These are phyloP conservation scores for Priocnemis perturbator DNA, from an alignment of 2,888 invertebrate genomes.

Conservation along the genomic window DNA sequence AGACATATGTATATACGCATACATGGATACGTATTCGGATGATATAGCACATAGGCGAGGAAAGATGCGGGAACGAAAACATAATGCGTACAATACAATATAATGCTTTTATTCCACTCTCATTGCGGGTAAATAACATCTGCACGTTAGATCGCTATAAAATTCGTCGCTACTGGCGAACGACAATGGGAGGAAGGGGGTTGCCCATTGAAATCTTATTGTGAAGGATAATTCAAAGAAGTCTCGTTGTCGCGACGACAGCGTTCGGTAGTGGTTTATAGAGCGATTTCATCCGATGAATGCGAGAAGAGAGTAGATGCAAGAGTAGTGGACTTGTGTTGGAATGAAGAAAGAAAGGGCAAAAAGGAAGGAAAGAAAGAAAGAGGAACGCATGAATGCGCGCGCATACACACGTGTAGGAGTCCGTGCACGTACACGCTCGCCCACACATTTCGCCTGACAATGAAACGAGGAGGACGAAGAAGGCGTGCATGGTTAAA, in stretches of 20 bases:
- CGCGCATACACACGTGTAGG: background rate
- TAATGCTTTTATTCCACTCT: conserved; percentile 69
- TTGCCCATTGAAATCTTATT: conserved; percentile 68
- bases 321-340: background rate
- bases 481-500: conserved; percentile 58
- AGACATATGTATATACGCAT: conserved; percentile 17
- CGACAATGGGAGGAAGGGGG: conserved; percentile 61
- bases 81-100: conserved; percentile 58
- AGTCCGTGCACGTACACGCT: conserved; percentile 31
- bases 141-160: conserved; percentile 74
- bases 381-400: conserved; percentile 14
- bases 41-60: conserved; percentile 45
- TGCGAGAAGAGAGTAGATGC: conserved; percentile 9
- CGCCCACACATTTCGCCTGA: too few relatives aligned
- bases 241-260: conserved; percentile 59
- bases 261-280: conserved; percentile 44
- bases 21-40: background rate
- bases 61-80: conserved; percentile 65
- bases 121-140: conserved; percentile 73
- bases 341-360: conserved; percentile 12
- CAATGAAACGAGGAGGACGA: conserved; percentile 26
- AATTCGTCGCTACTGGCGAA: conserved; percentile 69
- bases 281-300: conserved; percentile 27
- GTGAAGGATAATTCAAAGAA: conserved; percentile 69
- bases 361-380: background rate